Conservation (phyloP, 2,113 vertebrate genomes). For the Gnathonemus echidnorhynchus region DNA sequence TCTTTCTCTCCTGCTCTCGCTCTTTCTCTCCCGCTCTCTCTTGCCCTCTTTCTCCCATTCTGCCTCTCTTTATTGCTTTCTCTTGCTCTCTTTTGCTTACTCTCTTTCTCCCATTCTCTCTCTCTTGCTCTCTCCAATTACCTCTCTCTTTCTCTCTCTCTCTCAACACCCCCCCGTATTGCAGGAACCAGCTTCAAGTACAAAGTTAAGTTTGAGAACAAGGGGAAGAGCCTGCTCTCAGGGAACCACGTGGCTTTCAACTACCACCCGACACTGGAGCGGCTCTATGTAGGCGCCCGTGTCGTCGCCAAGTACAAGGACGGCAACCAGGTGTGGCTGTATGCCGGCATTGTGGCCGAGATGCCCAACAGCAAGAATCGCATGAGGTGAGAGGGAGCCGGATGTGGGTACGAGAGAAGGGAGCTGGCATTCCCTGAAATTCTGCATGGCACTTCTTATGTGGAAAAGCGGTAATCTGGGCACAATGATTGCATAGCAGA, state of each 20-base stretch:
- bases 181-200: slow-evolving; percentile 77
- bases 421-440: not conserved
- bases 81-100: not conserved
- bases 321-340: slow-evolving; percentile 89
- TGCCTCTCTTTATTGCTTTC: not conserved
- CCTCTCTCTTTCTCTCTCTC: not conserved
- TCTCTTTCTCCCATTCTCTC: slow-evolving; percentile 17
- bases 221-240: slow-evolving; percentile 93
- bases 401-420: not conserved
- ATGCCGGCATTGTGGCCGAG: slow-evolving; percentile 93
- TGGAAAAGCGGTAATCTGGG: not conserved
- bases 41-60: not conserved
- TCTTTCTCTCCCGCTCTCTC: not conserved
- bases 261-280: slow-evolving; percentile 77
- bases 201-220: slow-evolving; percentile 94
- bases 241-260: slow-evolving; percentile 95
- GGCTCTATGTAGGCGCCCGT: slow-evolving; percentile 81
- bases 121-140: no score
- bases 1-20: not conserved
- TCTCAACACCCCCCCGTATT: slow-evolving; percentile 18
- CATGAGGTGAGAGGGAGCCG: slow-evolving; percentile 67
- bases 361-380: slow-evolving; percentile 93
- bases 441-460: not conserved
- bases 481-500: not conserved
- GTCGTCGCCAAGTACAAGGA: slow-evolving; percentile 97